Percentiles rank a stretch among this genome's conserved stretches.
These are phyloP conservation scores for Theropithecus gelada DNA, from an alignment of 2,113 vertebrate genomes.

Conservation along the genomic window DNA sequence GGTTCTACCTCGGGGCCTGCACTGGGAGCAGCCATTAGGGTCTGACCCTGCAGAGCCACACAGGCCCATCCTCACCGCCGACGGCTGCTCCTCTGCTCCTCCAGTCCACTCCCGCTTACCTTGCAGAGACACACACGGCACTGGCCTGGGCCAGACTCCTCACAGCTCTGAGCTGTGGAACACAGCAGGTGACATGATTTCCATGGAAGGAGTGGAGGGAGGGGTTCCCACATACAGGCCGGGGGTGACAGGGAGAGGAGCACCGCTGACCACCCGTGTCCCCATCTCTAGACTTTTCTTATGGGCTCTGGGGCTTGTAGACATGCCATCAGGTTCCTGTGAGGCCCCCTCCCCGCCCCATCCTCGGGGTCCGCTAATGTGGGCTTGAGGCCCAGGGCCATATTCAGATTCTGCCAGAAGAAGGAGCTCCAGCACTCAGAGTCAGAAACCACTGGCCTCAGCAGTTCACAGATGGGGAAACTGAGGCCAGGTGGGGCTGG, in stretches of 20 bases:
- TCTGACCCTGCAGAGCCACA: not conserved
- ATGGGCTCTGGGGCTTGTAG: not conserved
- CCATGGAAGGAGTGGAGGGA: not conserved
- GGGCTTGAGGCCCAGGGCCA: not conserved
- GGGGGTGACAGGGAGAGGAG: not conserved
- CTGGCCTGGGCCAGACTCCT: not conserved
- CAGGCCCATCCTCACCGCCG: not conserved
- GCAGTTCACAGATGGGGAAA: not conserved
- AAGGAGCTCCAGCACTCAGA: not conserved
- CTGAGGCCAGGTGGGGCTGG: not conserved
- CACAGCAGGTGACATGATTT: not conserved
- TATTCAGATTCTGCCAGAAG: not conserved
- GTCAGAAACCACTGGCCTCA: not conserved
- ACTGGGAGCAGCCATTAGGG: not conserved
- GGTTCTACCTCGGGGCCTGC: not conserved
- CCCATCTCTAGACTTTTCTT: not conserved
- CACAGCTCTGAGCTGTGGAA: not conserved
- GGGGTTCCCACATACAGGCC: not conserved
- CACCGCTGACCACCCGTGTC: not conserved
- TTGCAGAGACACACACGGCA: not conserved
- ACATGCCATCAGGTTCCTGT: accelerated
- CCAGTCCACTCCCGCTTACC: not conserved
- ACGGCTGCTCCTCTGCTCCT: not conserved
- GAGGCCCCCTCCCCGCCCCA: not conserved
- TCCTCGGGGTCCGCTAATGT: not conserved